A percentile compares a stretch with the other conserved stretches of the same genome.
Evolutionary conservation across 2,113 vertebrate species (phyloP).

Genomic region (Aramus guarauna): DNA sequence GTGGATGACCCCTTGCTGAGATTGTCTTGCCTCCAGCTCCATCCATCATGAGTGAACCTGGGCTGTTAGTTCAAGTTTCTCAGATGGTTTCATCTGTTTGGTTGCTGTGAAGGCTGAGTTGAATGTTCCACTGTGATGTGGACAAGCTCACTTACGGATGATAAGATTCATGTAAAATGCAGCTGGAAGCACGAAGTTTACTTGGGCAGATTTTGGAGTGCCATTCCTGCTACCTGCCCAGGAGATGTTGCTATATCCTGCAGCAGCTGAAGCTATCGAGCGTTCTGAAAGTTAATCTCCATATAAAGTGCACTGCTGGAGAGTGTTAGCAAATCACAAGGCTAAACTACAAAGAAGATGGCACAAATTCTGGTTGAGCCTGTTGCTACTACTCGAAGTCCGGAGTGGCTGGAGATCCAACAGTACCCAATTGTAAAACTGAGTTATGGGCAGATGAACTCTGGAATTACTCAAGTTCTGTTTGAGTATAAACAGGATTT

Average conservation of each 20-base stretch:
- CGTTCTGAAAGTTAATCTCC: not conserved
- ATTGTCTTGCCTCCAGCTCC: not conserved
- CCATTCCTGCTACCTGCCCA: not conserved
- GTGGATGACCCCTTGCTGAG: not conserved
- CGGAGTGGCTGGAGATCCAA: not conserved
- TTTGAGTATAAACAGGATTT: not conserved
- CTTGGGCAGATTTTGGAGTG: not conserved
- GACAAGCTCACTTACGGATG: not conserved
- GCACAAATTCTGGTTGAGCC: not conserved
- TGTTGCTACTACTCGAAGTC: not conserved
- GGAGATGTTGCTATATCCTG: not conserved
- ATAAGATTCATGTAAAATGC: not conserved
- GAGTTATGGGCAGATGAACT: not conserved
- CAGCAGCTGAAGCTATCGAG: not conserved
- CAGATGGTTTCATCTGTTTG: not conserved
- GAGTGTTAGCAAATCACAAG: not conserved
- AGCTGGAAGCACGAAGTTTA: not conserved
- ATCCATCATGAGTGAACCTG: not conserved
- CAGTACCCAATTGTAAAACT: not conserved
- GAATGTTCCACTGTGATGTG: not conserved
- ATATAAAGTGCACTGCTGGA: not conserved
- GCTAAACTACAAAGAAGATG: not conserved
- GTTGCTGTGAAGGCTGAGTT: not conserved
- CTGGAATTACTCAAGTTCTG: not conserved
- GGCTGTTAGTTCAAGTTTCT: not conserved